Conservation (phyloP, 2,888 invertebrate genomes). For the Microctonus brassicae region DNA sequence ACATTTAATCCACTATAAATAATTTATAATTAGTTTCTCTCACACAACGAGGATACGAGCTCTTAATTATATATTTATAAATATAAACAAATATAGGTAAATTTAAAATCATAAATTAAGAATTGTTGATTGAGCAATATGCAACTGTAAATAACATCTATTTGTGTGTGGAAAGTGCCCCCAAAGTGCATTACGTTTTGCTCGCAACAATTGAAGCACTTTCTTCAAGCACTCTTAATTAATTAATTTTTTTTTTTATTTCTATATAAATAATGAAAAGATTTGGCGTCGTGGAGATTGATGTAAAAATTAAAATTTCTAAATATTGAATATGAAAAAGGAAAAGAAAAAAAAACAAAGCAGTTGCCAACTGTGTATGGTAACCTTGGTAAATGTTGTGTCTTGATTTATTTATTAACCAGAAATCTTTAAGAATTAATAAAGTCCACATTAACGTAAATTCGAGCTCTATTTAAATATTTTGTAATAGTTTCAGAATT, state of each 20-base stretch:
- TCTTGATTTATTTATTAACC: conserved; percentile 24
- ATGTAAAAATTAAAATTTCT: conserved; percentile 29
- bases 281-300: conserved; percentile 23
- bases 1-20: not conserved
- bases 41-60: not conserved
- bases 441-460: not conserved
- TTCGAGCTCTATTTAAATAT: conserved; percentile 11
- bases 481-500: too few relatives aligned
- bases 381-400: conserved; percentile 11
- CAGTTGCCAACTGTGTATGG: conserved; percentile 32
- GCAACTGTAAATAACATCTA: conserved; percentile 2
- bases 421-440: not conserved
- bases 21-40: not conserved
- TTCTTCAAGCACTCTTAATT: conserved; percentile 37
- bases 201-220: not conserved
- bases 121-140: conserved; percentile 23
- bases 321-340: conserved; percentile 26
- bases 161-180: not conserved
- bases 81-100: conserved; percentile 8
- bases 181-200: not conserved
- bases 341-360: conserved; percentile 25
- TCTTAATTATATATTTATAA: conserved; percentile 1
- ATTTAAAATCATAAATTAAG: conserved; percentile 14
- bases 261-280: conserved; percentile 28
- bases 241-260: conserved; percentile 38